Percentiles rank a stretch among this genome's conserved stretches.
Evolutionary conservation across 2,113 vertebrate species (phyloP).

Genomic region (Catharus bicknelli): DNA sequence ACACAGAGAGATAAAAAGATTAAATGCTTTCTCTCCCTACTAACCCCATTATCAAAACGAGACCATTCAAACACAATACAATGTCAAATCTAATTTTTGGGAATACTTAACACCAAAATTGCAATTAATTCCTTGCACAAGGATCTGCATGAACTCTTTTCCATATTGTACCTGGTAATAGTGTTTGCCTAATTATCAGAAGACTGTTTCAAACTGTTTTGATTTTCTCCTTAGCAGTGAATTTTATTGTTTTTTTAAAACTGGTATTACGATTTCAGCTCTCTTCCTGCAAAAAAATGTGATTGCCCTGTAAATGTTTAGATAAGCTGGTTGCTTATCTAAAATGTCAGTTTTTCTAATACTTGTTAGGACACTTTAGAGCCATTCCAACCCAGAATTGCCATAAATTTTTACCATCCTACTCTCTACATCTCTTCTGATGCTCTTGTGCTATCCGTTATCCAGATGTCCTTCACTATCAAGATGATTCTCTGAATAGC

Average conservation of each 20-base stretch:
- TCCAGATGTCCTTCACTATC: conserved; percentile 65
- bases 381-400: conserved; percentile 45
- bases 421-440: conserved; percentile 1
- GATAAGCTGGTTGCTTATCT: conserved; percentile 58
- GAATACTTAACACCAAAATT: neutral
- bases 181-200: neutral
- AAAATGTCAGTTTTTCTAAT: conserved; percentile 3
- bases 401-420: neutral
- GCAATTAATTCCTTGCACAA: neutral
- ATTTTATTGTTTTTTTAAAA: neutral
- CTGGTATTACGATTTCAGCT: neutral
- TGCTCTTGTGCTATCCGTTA: conserved; percentile 12
- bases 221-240: neutral
- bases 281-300: neutral
- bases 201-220: neutral
- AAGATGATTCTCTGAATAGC: conserved; percentile 59
- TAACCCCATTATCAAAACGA: accelerated
- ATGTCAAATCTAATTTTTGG: neutral
- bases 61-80: neutral
- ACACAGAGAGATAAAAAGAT: neutral
- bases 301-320: conserved; percentile 42
- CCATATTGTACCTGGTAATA: neutral
- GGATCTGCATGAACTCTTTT: neutral
- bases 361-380: conserved; percentile 50
- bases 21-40: neutral